A percentile compares a stretch with the other conserved stretches of the same genome.
phyloP scores from a whole-genome alignment of 2,888 invertebrate genomes.

The Erebia palarica region DNA sequence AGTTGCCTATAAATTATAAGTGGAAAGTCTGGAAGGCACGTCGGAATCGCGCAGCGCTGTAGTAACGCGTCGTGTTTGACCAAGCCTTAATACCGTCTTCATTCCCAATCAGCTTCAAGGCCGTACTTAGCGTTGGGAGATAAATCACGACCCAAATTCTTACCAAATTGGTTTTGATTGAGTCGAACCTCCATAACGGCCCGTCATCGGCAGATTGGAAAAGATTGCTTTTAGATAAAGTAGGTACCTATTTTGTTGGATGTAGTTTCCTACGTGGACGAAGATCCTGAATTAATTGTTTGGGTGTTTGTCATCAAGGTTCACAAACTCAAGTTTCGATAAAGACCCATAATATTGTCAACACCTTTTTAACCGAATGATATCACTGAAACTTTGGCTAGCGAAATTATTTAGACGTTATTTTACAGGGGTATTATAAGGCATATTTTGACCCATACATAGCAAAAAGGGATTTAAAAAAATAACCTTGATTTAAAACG shows the following conservation, averaged over 20 bases:
- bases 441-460: too few relatives aligned
- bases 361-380: too few relatives aligned
- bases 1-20: too few relatives aligned
- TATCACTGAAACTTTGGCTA: too few relatives aligned
- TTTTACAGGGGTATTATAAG: too few relatives aligned
- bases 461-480: too few relatives aligned
- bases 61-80: neutral
- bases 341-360: too few relatives aligned
- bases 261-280: neutral
- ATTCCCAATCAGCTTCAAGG: constrained; percentile 54
- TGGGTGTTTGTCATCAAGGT: neutral
- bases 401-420: too few relatives aligned
- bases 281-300: neutral
- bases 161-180: constrained; percentile 50
- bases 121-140: constrained; percentile 39
- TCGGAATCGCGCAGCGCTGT: neutral
- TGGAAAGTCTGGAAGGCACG: neutral
- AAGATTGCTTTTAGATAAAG: constrained; percentile 31
- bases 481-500: too few relatives aligned
- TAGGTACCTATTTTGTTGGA: neutral
- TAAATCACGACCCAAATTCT: constrained; percentile 51
- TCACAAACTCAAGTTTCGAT: neutral
- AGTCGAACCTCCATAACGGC: constrained; percentile 29
- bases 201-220: constrained; percentile 29
- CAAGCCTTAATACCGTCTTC: constrained; percentile 41